phyloP scores from a whole-genome alignment of 2,888 invertebrate genomes.

The Conomelus anceps region DNA sequence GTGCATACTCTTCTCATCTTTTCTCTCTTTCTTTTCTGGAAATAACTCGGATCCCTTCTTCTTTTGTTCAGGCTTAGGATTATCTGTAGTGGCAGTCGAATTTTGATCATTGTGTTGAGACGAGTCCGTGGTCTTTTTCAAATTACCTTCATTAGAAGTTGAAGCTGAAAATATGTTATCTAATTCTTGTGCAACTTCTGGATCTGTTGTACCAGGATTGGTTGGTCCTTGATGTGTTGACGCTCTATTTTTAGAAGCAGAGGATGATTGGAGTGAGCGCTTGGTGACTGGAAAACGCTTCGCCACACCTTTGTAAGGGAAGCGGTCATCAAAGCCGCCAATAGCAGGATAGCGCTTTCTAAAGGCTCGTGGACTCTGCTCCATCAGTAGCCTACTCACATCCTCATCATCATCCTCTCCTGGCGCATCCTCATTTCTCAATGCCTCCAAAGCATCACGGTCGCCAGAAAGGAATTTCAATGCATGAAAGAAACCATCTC shows the following conservation, averaged over 20 bases:
- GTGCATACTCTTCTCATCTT: slow-evolving; percentile 8
- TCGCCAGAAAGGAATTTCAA: slow-evolving; percentile 20
- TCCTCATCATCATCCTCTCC: slow-evolving; percentile 19
- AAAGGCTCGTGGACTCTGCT: slow-evolving; percentile 4
- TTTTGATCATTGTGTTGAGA: not conserved
- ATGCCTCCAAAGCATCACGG: slow-evolving; percentile 6
- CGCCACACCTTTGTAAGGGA: slow-evolving; percentile 26
- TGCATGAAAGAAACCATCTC: slow-evolving; percentile 23
- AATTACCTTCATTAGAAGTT: slow-evolving; percentile 41
- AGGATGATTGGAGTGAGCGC: slow-evolving; percentile 20
- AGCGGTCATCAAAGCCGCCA: slow-evolving; percentile 31
- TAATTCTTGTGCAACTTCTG: slow-evolving; percentile 61
- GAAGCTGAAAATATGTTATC: slow-evolving; percentile 52
- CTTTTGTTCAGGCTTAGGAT: slow-evolving; percentile 14
- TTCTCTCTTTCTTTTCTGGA: slow-evolving; percentile 2
- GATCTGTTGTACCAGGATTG: slow-evolving; percentile 48
- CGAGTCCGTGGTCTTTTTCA: not conserved
- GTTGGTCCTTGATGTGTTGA: slow-evolving; percentile 28
- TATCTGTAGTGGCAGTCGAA: not conserved
- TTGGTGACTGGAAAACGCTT: slow-evolving; percentile 33
- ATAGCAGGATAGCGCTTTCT: slow-evolving; percentile 27
- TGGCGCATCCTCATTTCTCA: slow-evolving; percentile 18
- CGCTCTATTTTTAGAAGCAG: not conserved
- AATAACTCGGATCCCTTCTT: not conserved
- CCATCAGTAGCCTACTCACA: slow-evolving; percentile 11